These are phyloP conservation scores for Caenorhabditis sinica DNA, from an alignment of 2,888 invertebrate species.

Conservation along the genomic window DNA sequence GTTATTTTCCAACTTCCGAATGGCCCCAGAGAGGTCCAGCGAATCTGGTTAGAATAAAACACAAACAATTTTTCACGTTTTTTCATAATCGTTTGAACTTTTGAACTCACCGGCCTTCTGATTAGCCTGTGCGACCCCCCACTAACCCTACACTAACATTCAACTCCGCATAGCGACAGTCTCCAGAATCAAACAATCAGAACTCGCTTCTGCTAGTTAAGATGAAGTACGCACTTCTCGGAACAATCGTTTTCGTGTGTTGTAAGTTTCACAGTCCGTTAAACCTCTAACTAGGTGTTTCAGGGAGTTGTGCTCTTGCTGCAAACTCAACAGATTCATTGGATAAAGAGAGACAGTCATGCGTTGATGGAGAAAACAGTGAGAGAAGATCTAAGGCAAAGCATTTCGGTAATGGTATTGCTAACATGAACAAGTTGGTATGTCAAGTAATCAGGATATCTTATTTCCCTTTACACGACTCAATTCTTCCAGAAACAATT, in stretches of 20 bases:
- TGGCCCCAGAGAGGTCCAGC: too few relatives aligned
- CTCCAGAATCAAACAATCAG: neutral
- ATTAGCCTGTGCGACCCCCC: too few relatives aligned
- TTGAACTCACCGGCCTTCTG: too few relatives aligned
- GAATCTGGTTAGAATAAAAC: too few relatives aligned
- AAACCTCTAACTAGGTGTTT: neutral
- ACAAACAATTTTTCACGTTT: too few relatives aligned
- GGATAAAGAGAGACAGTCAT: neutral
- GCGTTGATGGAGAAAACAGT: neutral
- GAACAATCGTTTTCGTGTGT: neutral
- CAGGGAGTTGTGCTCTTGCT: neutral
- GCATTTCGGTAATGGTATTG: neutral
- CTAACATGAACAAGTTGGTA: slow-evolving; percentile 11
- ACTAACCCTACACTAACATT: too few relatives aligned
- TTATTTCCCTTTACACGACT: neutral
- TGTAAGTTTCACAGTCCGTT: neutral
- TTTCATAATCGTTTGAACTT: too few relatives aligned
- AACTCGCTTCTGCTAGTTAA: neutral
- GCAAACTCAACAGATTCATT: neutral
- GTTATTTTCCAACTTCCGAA: too few relatives aligned
- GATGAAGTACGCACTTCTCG: slow-evolving; percentile 2
- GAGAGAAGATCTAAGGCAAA: neutral
- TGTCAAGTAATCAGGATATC: too few relatives aligned
- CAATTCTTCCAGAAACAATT: too few relatives aligned
- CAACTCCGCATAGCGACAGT: neutral